These are phyloP conservation scores for Junonia oenone DNA, from an alignment of 2,888 invertebrate genomes.

Conservation along the genomic window DNA sequence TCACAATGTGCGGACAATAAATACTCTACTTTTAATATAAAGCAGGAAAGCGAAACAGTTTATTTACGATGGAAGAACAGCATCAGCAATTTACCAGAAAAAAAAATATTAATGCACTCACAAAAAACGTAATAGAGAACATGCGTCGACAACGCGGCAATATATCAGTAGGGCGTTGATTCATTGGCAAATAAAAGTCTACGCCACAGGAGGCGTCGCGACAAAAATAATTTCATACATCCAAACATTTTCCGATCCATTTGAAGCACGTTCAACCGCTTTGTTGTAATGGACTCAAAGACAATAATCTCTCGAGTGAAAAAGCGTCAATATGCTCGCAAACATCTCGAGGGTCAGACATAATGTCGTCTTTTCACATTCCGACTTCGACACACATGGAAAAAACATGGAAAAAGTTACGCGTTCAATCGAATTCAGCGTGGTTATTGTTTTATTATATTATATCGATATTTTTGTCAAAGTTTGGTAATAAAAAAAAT, in stretches of 20 bases:
- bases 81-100: slow-evolving; percentile 26
- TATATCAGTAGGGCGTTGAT: slow-evolving; percentile 65
- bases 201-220: slow-evolving; percentile 55
- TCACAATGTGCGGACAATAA: neutral
- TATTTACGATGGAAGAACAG: slow-evolving; percentile 2
- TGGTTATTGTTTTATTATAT: neutral
- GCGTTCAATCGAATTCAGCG: neutral
- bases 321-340: slow-evolving; percentile 16
- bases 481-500: no score
- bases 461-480: neutral
- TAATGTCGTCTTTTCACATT: slow-evolving; percentile 10
- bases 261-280: slow-evolving; percentile 43
- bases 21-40: neutral
- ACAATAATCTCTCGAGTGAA: slow-evolving; percentile 29
- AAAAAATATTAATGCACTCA: slow-evolving; percentile 35
- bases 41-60: neutral
- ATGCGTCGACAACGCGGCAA: slow-evolving; percentile 47
- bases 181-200: slow-evolving; percentile 61
- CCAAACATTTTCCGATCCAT: slow-evolving; percentile 60
- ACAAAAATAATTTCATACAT: slow-evolving; percentile 63
- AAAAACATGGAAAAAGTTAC: slow-evolving; percentile 7
- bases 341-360: slow-evolving; percentile 8
- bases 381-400: neutral
- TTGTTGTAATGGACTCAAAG: slow-evolving; percentile 40
- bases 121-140: slow-evolving; percentile 54